Conservation (phyloP, 2,113 vertebrate species). For the Anhinga rufa region DNA sequence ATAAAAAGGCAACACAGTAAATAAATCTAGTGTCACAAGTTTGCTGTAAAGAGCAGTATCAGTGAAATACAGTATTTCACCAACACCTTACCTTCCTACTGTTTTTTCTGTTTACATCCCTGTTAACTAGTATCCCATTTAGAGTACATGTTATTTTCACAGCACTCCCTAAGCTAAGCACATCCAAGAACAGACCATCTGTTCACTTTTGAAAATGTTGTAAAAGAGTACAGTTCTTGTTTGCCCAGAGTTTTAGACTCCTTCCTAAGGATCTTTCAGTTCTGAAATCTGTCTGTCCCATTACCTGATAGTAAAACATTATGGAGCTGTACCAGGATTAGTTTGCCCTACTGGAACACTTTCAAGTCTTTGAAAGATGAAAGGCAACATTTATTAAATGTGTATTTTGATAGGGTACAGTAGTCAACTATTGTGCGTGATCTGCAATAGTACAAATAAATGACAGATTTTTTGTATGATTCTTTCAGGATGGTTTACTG, state of each 20-base stretch:
- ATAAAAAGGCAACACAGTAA: constrained; percentile 19
- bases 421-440: neutral
- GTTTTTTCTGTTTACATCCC: constrained; percentile 22
- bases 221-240: neutral
- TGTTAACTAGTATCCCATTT: constrained; percentile 27
- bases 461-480: neutral
- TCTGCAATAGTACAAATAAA: neutral
- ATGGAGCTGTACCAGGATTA: neutral
- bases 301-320: neutral
- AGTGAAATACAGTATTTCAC: neutral
- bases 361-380: neutral
- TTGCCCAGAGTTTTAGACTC: neutral
- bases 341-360: neutral
- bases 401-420: neutral
- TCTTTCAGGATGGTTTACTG: neutral
- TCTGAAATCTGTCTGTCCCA: neutral
- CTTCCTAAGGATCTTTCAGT: neutral
- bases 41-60: neutral
- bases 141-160: constrained; percentile 12
- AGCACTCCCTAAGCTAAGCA: neutral
- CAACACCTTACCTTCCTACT: neutral
- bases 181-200: constrained; percentile 20
- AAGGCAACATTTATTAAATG: neutral
- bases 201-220: neutral
- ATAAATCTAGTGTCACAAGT: neutral